phyloP scores from a whole-genome alignment of 2,113 vertebrate genomes.

The Diglossa brunneiventris region DNA sequence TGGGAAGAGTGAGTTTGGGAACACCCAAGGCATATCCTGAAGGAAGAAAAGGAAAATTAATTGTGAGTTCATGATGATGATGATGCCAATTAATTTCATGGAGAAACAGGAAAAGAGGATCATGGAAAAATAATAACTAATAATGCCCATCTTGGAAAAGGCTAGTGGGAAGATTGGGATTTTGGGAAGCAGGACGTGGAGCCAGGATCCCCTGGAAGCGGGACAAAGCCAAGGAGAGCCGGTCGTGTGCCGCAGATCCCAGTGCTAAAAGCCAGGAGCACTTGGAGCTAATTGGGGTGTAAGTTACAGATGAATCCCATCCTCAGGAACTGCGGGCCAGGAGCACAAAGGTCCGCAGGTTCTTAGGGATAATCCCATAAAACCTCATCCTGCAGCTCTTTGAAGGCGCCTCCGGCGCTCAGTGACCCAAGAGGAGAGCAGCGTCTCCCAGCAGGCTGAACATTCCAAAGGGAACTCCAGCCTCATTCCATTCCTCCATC shows the following conservation, averaged over 20 bases:
- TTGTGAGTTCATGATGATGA: neutral
- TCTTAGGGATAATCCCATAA: conserved; percentile 44
- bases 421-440: neutral
- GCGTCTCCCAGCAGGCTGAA: conserved; percentile 27
- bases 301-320: neutral
- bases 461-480: neutral
- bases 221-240: neutral
- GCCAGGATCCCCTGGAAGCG: fast-evolving
- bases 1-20: neutral
- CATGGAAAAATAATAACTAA: neutral
- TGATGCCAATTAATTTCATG: fast-evolving
- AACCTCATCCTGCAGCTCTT: neutral
- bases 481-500: neutral
- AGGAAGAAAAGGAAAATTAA: neutral
- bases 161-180: neutral
- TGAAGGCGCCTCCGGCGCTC: neutral
- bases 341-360: conserved; percentile 41
- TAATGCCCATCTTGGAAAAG: neutral
- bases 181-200: neutral
- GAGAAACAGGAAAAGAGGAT: neutral
- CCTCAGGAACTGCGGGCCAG: fast-evolving
- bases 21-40: neutral
- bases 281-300: neutral
- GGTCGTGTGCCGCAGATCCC: fast-evolving
- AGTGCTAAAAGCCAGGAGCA: neutral